phyloP scores from a whole-genome alignment of 2,888 invertebrate species.

The Aphodius sticticus region DNA sequence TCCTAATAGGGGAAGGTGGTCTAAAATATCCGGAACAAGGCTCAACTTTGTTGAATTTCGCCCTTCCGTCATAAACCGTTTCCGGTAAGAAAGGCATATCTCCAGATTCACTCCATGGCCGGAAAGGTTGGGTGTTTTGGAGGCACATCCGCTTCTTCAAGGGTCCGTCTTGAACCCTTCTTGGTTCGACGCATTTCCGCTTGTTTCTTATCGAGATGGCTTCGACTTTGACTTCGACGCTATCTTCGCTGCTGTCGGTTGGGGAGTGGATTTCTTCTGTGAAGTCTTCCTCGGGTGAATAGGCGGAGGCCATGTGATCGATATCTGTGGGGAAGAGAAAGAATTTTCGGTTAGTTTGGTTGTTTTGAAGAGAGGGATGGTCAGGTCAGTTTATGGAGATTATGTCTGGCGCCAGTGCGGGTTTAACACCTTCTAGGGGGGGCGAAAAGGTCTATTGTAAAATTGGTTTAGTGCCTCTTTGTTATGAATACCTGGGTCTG shows the following conservation, averaged over 20 bases:
- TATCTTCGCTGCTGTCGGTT: constrained; percentile 71
- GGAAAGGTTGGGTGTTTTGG: constrained; percentile 61
- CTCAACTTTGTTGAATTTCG: not conserved
- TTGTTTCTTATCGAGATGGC: constrained; percentile 70
- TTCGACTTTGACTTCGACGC: constrained; percentile 69
- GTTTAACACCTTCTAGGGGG: not conserved
- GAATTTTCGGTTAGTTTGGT: constrained; percentile 8
- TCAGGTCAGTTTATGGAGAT: constrained; percentile 9
- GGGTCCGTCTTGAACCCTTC: constrained; percentile 69
- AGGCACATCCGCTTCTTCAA: constrained; percentile 76
- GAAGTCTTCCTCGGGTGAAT: constrained; percentile 65
- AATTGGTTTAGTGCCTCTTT: not conserved
- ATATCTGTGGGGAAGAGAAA: constrained; percentile 29
- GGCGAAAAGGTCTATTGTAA: not conserved
- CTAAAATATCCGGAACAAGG: constrained; percentile 48
- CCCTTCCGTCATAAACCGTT: not conserved
- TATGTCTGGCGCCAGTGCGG: not conserved
- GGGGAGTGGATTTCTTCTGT: constrained; percentile 64
- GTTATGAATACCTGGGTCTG: not conserved
- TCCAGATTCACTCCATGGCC: constrained; percentile 68
- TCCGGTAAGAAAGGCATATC: not conserved
- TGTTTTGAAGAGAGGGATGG: not conserved
- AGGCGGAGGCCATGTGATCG: constrained; percentile 32
- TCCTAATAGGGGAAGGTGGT: constrained; percentile 54
- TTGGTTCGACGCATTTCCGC: constrained; percentile 72